These are phyloP conservation scores for Colossoma macropomum DNA, from an alignment of 2,113 vertebrate genomes.

Conservation along the genomic window DNA sequence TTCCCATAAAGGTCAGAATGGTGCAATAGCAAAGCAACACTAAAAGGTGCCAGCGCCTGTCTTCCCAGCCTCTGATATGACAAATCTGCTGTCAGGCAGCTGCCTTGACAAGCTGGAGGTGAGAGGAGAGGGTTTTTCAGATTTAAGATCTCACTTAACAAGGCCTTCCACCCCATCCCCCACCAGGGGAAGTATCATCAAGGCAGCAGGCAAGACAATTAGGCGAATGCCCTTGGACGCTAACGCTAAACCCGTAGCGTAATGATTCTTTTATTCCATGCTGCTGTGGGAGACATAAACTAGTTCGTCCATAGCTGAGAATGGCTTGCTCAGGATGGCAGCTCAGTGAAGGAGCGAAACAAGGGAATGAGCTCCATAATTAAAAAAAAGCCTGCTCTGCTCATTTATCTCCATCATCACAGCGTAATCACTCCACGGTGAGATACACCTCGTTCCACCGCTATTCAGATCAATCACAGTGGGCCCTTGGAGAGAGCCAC, in stretches of 20 bases:
- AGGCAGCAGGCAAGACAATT: not conserved
- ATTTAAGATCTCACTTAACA: not conserved
- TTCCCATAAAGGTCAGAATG: constrained; percentile 46
- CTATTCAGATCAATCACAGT: constrained; percentile 55
- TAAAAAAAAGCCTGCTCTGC: not conserved
- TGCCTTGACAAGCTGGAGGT: constrained; percentile 1
- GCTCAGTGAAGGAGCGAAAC: not conserved
- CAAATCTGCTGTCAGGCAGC: constrained; percentile 37
- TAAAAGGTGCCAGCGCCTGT: constrained; percentile 21
- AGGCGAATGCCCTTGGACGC: constrained; percentile 9
- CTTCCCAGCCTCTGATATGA: constrained; percentile 25
- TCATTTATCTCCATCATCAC: constrained; percentile 55
- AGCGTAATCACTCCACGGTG: constrained; percentile 46
- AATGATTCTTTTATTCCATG: constrained; percentile 27
- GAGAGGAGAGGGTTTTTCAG: constrained; percentile 8
- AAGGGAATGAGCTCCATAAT: constrained; percentile 18
- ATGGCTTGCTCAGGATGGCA: not conserved
- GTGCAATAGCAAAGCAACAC: constrained; percentile 34
- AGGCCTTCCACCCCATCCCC: not conserved
- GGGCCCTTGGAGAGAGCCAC: constrained; percentile 14
- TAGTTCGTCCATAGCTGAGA: constrained; percentile 6
- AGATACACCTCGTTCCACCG: constrained; percentile 46
- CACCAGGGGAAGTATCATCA: not conserved
- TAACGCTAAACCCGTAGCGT: not conserved
- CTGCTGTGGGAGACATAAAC: constrained; percentile 27